Evolutionary conservation across 2,113 vertebrate species (phyloP).

Genomic region (Rhinoptilus africanus): DNA sequence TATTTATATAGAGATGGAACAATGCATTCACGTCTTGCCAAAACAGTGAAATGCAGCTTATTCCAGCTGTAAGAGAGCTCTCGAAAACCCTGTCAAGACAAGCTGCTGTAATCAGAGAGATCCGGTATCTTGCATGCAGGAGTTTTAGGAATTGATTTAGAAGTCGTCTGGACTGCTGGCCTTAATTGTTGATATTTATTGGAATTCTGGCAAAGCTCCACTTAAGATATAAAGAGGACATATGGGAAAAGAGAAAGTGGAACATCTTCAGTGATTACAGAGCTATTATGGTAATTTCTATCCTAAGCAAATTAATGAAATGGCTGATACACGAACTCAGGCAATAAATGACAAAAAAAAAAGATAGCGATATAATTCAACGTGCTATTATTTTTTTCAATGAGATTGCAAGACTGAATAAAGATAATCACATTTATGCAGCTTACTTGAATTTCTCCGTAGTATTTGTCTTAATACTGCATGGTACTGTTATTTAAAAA

Average conservation of each 20-base stretch:
- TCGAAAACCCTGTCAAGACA: not conserved
- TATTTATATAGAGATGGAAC: not conserved
- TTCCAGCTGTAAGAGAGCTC: not conserved
- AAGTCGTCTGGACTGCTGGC: not conserved
- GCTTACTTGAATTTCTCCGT: not conserved
- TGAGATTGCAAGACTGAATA: not conserved
- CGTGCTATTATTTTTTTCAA: not conserved
- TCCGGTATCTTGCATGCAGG: not conserved
- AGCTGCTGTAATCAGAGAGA: not conserved
- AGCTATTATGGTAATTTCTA: not conserved
- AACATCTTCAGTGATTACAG: slow-evolving; percentile 14
- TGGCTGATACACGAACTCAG: not conserved
- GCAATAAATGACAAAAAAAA: not conserved
- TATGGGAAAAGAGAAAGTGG: slow-evolving; percentile 3
- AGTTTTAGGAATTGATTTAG: not conserved
- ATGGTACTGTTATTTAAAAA: not conserved
- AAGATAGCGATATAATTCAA: not conserved
- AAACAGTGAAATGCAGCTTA: not conserved
- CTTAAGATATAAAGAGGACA: not conserved
- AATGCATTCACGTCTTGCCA: not conserved
- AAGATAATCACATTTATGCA: not conserved
- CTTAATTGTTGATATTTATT: slow-evolving; percentile 17
- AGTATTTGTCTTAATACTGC: not conserved
- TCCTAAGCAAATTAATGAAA: slow-evolving; percentile 31
- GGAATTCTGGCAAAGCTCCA: not conserved